Evolutionary conservation across 2,888 invertebrate genomes (phyloP), one percentile per base, ranked within the genome.

Genomic region (Mythimna lalbum): DNA sequence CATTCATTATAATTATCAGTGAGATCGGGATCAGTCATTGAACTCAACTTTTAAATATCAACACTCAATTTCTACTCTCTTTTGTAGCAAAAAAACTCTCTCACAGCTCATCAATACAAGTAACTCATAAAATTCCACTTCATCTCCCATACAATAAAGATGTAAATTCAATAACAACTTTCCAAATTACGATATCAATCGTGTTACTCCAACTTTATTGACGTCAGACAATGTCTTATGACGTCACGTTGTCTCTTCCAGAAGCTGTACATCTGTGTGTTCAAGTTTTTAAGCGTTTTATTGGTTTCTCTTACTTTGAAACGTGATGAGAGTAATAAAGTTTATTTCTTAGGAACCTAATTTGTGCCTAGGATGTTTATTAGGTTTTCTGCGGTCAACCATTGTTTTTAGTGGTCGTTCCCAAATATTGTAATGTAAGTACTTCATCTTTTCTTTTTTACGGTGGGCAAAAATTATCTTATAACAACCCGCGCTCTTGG

Each of bases 211-310:
- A 3, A 66, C 33, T 21, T 39, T 39, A 31, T 52, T 68, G 63
- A 43, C 55, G 62, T 63, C 62, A 60, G 21, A 31, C 12, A 31
- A 63, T 56, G 52, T 69, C 56, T 60, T 49, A 33, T 75, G 74
- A 63, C 61, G 53, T 59, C 39, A 12, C 27, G 43, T 12, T 57
- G 61, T 70, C 69, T 27, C 23, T 49, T 64, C 82, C 66, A 72
- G 52, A 53, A 56, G 56, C 39, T 73, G 7, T 59, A 75, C 81
- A 83, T 81, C 81, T 73, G 73, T 73, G 81, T 63, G 33, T 31
- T 36, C 2, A 60, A 36, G 50, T 73, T 60, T 78, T 66, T 50
- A 50, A 66, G n/a, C 27, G 50, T 76, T 76, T 78, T 78, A 78
- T 63, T 78, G 3, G 43, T 63, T 66, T 60, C n/a, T 19, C 33